Evolutionary conservation across 2,888 invertebrate genomes (phyloP), one percentile per base, ranked within the genome.

Genomic region (Apomyelois bistriatella): DNA sequence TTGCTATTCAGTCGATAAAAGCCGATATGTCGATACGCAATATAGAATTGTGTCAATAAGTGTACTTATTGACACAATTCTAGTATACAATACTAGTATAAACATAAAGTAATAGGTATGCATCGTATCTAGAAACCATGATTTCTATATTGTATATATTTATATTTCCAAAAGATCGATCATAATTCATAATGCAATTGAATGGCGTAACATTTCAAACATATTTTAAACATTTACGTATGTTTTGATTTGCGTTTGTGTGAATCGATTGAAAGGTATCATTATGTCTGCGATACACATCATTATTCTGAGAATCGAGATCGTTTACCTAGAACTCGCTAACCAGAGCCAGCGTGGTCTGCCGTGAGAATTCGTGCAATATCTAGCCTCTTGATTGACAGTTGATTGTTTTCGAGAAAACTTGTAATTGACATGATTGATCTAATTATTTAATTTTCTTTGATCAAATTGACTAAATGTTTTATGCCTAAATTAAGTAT

Each of bases 301-400:
- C 65, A 67, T 72, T 76, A 73, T 83, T 81, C 81, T 56, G 55
- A 76, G 82, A 82, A 85, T 72, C 69, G 65, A 69, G 71, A 72
- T 73, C 73, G 75, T 73, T 74, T 74, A 71, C 66, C 61, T 66
- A 64, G 64, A 61, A 62, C 60, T 60, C 59, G 60, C 62, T 69
- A 73, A 72, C 66, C 67, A 62, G 60, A 57, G 66, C 54, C 63
- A 57, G 57, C 57, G 55, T 53, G 69, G 60, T 68, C 69, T 62
- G 65, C 70, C 80, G 83, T 83, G 82, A 79, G 84, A 85, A 83
- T 70, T 65, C 60, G 79, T 75, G 76, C 75, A 72, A 81, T 79
- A 79, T 79, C 71, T 71, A 49, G 40, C n/a, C 49, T 35, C 54
- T 56, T 67, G 71, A 74, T 74, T 70, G 74, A 72, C 70, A 66